These are phyloP conservation scores for Zosterops borbonicus DNA, from an alignment of 2,113 vertebrate species.

Conservation along the genomic window DNA sequence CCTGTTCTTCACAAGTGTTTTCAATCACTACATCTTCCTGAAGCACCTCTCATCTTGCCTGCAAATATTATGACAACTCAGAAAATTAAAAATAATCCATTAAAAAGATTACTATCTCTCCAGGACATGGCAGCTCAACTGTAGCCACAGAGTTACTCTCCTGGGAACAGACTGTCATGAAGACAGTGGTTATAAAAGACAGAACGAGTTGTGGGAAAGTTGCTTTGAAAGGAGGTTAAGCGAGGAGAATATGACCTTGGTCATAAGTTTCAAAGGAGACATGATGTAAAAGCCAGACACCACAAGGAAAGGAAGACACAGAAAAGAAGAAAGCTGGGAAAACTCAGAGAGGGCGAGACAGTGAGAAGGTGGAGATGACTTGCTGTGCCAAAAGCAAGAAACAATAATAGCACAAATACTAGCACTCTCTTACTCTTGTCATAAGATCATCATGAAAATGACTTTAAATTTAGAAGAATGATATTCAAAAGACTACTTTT, in stretches of 20 bases:
- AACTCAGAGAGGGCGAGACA: not conserved
- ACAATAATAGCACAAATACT: constrained; percentile 6
- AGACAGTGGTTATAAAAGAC: not conserved
- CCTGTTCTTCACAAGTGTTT: not conserved
- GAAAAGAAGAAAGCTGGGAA: not conserved
- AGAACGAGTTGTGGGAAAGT: not conserved
- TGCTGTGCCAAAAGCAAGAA: constrained; percentile 4
- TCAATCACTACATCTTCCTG: not conserved
- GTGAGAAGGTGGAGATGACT: not conserved
- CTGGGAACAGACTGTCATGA: not conserved
- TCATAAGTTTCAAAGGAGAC: not conserved
- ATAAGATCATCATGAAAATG: not conserved
- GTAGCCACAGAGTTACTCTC: not conserved
- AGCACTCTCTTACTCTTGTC: not conserved
- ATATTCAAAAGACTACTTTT: constrained; percentile 8
- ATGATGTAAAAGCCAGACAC: not conserved
- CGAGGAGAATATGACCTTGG: not conserved
- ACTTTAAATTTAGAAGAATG: constrained; percentile 37
- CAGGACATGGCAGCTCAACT: not conserved
- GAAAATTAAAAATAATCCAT: not conserved
- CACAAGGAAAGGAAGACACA: not conserved
- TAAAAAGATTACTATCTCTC: not conserved
- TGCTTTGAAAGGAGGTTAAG: not conserved
- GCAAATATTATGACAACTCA: not conserved
- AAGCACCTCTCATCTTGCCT: not conserved